A percentile compares a stretch with the other conserved stretches of the same genome.
These are phyloP conservation scores for Rutilus rutilus DNA, from an alignment of 2,113 vertebrate species.

Conservation along the genomic window DNA sequence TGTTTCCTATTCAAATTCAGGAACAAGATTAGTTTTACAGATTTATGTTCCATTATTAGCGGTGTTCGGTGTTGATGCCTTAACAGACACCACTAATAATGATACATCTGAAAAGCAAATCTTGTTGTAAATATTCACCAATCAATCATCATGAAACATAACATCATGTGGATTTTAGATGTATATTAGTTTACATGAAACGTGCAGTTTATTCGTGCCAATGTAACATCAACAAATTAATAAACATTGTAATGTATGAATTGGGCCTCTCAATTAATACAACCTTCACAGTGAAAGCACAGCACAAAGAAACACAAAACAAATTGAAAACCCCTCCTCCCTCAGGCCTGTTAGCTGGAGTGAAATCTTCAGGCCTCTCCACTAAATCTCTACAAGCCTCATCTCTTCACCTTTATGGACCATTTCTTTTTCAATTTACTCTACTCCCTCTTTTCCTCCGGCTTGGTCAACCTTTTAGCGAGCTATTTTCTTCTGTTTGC, in stretches of 20 bases:
- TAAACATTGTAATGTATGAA: background rate
- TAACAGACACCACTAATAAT: background rate
- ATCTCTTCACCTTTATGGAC: constrained; percentile 45
- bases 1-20: background rate
- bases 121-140: background rate
- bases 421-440: constrained; percentile 56
- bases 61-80: background rate
- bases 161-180: background rate
- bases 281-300: background rate
- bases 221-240: background rate
- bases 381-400: constrained; percentile 44
- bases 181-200: background rate
- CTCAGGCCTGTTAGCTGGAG: background rate
- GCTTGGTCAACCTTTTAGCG: constrained; percentile 37
- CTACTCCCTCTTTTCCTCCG: constrained; percentile 14
- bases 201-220: background rate
- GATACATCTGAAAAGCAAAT: background rate
- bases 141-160: background rate
- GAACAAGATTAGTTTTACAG: background rate
- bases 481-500: constrained; percentile 1
- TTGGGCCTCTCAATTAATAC: background rate
- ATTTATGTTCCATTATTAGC: background rate
- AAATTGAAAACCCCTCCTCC: background rate
- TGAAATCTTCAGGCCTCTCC: constrained; percentile 23
- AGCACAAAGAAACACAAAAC: background rate